A percentile compares a stretch with the other conserved stretches of the same genome.
phyloP scores from a whole-genome alignment of 1,140 invertebrate species.

The Drosophila kohkoa region DNA sequence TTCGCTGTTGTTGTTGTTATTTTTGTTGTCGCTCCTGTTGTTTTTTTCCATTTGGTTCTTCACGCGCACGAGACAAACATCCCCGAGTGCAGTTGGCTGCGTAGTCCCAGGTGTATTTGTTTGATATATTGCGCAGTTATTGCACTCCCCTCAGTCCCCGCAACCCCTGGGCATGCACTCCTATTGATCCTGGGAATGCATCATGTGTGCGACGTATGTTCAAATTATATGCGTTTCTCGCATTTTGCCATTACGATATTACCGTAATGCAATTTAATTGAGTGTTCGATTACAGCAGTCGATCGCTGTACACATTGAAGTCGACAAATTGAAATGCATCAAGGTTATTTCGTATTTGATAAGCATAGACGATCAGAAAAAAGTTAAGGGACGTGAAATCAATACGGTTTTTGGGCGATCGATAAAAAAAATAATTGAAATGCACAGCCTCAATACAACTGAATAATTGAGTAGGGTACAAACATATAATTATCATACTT shows the following conservation, averaged over 20 bases:
- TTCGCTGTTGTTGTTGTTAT: slow-evolving; percentile 37
- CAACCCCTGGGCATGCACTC: neutral
- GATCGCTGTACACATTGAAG: neutral
- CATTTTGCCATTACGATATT: slow-evolving; percentile 51
- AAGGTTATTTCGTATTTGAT: neutral
- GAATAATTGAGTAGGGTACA: no score
- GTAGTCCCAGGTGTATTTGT: slow-evolving; percentile 77
- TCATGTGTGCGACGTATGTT: slow-evolving; percentile 74
- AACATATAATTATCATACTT: no score
- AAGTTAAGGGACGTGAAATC: neutral
- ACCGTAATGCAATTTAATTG: slow-evolving; percentile 70
- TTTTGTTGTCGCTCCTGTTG: slow-evolving; percentile 11
- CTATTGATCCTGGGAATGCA: slow-evolving; percentile 63
- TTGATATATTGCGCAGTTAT: slow-evolving; percentile 81
- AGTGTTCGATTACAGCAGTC: slow-evolving; percentile 51
- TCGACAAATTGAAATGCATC: slow-evolving; percentile 1
- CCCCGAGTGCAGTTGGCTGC: slow-evolving; percentile 45
- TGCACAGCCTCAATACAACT: no score
- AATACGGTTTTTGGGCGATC: neutral
- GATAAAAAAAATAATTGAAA: no score
- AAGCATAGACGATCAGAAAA: neutral
- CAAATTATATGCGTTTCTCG: slow-evolving; percentile 58
- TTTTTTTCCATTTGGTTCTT: slow-evolving; percentile 51
- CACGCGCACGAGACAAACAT: slow-evolving; percentile 58
- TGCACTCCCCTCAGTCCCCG: slow-evolving; percentile 39